These are phyloP conservation scores for Brachionus koreanus DNA, from an alignment of 1,140 invertebrate genomes.

Conservation along the genomic window DNA sequence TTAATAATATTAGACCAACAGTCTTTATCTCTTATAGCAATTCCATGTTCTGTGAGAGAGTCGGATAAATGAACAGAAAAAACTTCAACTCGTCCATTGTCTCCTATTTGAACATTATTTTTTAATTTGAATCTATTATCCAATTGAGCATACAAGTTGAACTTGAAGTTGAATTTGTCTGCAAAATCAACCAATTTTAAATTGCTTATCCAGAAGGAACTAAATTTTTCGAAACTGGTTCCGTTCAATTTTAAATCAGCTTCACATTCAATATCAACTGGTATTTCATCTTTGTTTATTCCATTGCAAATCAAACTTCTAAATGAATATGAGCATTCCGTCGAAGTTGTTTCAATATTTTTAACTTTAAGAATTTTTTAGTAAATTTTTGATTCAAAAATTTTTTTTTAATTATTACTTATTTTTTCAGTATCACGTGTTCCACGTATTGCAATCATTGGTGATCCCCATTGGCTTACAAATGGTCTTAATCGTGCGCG, in stretches of 20 bases:
- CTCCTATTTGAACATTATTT: not conserved
- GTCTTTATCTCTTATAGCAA: not conserved
- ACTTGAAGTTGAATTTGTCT: not conserved
- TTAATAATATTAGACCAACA: not conserved
- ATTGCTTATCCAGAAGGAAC: not conserved
- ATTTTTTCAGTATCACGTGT: not conserved
- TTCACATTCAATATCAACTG: not conserved
- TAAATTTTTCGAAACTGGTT: not conserved
- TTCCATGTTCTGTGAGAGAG: not conserved
- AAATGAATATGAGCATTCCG: not conserved
- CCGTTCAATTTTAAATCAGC: not conserved
- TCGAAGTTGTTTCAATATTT: not conserved
- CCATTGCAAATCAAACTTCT: not conserved
- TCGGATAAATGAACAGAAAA: not conserved
- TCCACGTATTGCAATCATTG: not conserved
- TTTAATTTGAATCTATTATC: not conserved
- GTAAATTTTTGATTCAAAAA: too few relatives aligned
- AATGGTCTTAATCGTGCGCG: not conserved
- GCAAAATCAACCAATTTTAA: not conserved
- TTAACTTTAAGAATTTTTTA: not conserved
- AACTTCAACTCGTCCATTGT: not conserved
- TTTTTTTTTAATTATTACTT: too few relatives aligned
- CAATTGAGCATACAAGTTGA: not conserved
- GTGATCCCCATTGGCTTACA: slow-evolving; percentile 14
- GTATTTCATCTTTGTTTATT: not conserved